These are phyloP conservation scores for Phaonia tiefii DNA, from an alignment of 2,888 invertebrate genomes.

Conservation along the genomic window DNA sequence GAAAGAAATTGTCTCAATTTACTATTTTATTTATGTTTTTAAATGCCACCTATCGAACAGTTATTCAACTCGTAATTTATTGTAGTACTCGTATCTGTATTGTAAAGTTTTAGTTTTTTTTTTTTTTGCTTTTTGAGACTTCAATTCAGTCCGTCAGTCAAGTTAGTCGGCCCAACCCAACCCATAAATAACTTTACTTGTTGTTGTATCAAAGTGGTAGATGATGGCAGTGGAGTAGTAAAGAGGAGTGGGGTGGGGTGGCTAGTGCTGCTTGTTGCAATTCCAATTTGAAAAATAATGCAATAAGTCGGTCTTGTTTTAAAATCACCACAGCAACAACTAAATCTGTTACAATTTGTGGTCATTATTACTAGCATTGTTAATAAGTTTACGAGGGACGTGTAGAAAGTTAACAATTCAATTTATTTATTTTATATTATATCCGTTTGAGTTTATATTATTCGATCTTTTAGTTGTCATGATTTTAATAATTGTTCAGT, in stretches of 20 bases:
- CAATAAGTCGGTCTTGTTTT: not conserved
- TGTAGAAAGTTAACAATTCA: too few species aligned
- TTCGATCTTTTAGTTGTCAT: too few species aligned
- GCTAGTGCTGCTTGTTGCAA: not conserved
- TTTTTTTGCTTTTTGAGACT: not conserved
- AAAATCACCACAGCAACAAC: not conserved
- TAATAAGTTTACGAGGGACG: too few species aligned
- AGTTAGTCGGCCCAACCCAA: too few species aligned
- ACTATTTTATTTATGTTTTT: not conserved
- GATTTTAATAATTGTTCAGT: too few species aligned
- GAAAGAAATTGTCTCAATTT: conserved; percentile 32
- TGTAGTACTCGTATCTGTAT: not conserved
- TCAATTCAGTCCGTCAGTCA: conserved; percentile 13
- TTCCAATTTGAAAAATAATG: too few species aligned
- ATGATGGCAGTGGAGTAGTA: too few species aligned
- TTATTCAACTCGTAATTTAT: conserved; percentile 11
- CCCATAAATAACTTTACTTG: conserved; percentile 18
- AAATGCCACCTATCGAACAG: conserved; percentile 42
- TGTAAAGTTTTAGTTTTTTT: not conserved
- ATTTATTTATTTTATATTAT: too few species aligned
- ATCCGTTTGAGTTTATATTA: too few species aligned
- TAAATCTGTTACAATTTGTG: conserved; percentile 51
- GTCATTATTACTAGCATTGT: conserved; percentile 39
- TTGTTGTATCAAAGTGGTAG: not conserved
- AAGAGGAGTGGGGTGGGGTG: too few species aligned